Conservation (phyloP, 2,888 invertebrate species). For the Rotaria sp. region DNA sequence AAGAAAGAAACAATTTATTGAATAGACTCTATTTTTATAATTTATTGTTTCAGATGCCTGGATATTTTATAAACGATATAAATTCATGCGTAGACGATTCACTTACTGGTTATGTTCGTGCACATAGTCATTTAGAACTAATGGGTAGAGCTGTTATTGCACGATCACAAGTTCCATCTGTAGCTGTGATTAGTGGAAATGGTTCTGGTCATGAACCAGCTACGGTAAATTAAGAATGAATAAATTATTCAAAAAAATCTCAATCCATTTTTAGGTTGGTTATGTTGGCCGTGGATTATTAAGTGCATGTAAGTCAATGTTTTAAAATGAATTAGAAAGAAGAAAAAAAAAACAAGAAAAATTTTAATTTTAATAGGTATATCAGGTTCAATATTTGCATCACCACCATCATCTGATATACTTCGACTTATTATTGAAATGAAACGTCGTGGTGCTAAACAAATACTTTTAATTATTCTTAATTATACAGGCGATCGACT, state of each 20-base stretch:
- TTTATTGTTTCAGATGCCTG: not conserved
- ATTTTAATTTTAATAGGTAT: not conserved
- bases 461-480: slow-evolving; percentile 63
- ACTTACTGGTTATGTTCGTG: slow-evolving; percentile 8
- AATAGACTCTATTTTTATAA: not conserved
- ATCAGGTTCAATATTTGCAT: slow-evolving; percentile 68
- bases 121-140: slow-evolving; percentile 26
- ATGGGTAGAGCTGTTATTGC: not conserved
- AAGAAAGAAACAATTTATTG: not conserved
- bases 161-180: slow-evolving; percentile 41
- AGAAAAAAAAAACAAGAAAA: too few species aligned
- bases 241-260: not conserved
- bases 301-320: slow-evolving; percentile 58
- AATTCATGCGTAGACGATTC: not conserved
- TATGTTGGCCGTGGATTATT: slow-evolving; percentile 74
- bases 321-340: not conserved
- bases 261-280: slow-evolving; percentile 56
- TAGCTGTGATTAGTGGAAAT: slow-evolving; percentile 67
- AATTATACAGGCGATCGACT: slow-evolving; percentile 73
- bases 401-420: slow-evolving; percentile 66
- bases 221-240: slow-evolving; percentile 60
- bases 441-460: slow-evolving; percentile 26
- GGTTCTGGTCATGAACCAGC: slow-evolving; percentile 76
- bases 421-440: slow-evolving; percentile 8
- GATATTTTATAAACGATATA: not conserved